These are phyloP conservation scores for Salticus scenicus DNA, from an alignment of 2,888 invertebrate species.

Conservation along the genomic window DNA sequence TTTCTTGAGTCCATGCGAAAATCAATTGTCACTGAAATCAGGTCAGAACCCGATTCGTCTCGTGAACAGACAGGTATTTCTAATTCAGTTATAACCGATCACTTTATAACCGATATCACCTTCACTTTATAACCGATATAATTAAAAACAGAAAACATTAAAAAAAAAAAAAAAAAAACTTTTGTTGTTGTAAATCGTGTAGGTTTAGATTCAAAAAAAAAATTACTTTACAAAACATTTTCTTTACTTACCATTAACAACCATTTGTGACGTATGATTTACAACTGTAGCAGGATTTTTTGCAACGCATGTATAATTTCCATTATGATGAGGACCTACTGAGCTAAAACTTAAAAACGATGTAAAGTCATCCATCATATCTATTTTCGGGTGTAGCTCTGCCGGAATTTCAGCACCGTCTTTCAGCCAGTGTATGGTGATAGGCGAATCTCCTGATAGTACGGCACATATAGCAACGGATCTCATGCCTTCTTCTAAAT, in stretches of 20 bases:
- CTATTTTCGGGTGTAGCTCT: slow-evolving; percentile 62
- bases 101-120: no score
- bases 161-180: no score
- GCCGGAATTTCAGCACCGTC: slow-evolving; percentile 74
- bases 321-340: slow-evolving; percentile 71
- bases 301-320: slow-evolving; percentile 73
- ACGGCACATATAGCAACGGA: slow-evolving; percentile 72
- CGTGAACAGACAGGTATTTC: no score
- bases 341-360: slow-evolving; percentile 71
- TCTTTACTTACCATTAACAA: slow-evolving; percentile 72
- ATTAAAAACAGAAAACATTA: no score
- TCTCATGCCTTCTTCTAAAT: slow-evolving; percentile 72
- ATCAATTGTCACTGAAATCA: no score
- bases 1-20: no score
- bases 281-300: slow-evolving; percentile 71
- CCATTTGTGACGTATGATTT: slow-evolving; percentile 70
- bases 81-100: no score
- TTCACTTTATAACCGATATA: no score
- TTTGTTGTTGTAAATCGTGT: no score
- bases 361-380: slow-evolving; percentile 70
- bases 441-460: slow-evolving; percentile 72
- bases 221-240: no score
- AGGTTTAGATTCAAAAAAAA: no score
- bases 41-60: no score
- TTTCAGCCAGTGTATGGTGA: slow-evolving; percentile 75